phyloP scores from a whole-genome alignment of 2,113 vertebrate genomes.

The Nibea coibor region DNA sequence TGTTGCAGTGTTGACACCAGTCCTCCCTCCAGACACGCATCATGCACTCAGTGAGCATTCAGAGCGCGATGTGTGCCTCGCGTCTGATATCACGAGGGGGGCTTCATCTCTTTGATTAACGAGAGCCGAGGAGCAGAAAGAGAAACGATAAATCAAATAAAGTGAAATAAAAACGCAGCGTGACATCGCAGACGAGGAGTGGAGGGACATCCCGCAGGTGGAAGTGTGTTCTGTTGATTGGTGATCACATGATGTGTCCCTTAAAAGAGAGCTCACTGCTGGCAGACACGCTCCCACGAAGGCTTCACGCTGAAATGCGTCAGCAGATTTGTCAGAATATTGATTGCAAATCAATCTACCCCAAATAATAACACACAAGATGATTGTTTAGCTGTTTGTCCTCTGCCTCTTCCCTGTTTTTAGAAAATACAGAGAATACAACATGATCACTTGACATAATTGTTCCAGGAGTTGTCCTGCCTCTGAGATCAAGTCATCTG shows the following conservation, averaged over 20 bases:
- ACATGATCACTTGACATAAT: not conserved
- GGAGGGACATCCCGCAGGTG: not conserved
- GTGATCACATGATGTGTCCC: not conserved
- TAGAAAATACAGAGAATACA: not conserved
- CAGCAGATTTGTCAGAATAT: not conserved
- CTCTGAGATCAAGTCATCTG: no score
- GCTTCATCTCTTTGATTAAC: conserved; percentile 1
- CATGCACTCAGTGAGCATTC: conserved; percentile 27
- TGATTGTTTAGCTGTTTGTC: not conserved
- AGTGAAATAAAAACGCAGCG: not conserved
- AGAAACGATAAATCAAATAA: not conserved
- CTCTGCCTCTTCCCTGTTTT: not conserved
- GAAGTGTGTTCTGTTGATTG: not conserved
- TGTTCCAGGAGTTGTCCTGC: no score
- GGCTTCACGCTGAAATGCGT: not conserved
- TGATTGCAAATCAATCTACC: not conserved
- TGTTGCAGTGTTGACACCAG: conserved; percentile 53
- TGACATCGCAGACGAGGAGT: not conserved
- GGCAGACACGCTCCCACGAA: not conserved
- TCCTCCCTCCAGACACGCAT: conserved; percentile 50
- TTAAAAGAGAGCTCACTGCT: not conserved
- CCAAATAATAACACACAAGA: not conserved
- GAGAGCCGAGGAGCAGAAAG: not conserved
- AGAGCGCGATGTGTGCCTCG: conserved; percentile 2
- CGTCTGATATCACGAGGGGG: not conserved